Base-by-base conservation (phyloP, 2,113 vertebrate species). In the Echinops telfairi region DNA sequence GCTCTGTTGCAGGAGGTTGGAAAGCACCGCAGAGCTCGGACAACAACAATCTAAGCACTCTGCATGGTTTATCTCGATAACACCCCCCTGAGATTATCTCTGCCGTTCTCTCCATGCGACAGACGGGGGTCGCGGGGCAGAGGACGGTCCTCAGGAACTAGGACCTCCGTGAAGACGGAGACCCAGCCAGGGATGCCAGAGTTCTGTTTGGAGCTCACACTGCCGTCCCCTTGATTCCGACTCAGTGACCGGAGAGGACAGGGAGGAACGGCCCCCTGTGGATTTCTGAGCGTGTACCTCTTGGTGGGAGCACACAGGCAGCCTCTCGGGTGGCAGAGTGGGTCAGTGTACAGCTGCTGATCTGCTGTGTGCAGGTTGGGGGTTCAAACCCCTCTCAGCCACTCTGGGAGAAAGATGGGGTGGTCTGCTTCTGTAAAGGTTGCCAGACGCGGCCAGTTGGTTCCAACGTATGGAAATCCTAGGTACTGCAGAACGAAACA, bases 31-130 rank as follows among this genome's bases (percentile, higher is more conserved):
- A 6, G 47, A 14, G 47, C 47, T 7, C 47, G 5, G 47, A 14
- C 12, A 10, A 53, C 47, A 53, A 53, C 47, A 10, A 53, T 53
- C 47, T 38, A 57, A 90, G 88, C 22, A 76, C 38, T 58, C 79
- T 15, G 43, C 76, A 83, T 47, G 93, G 83, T 19, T 81, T 89
- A 90, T 78, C 57, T 88, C 78, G 40, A 58, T 2, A 82, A 10
- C 31, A 76, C 0, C 27, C 36, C 80, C 38, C 10, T 3, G 25
- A 73, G 79, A 64, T 0, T 82, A 33, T 66, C 38, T 31, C 4
- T 19, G n/a, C 60, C 27, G 17, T 79, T 27, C 53, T 20, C 57
- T 75, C 58, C 64, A 70, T 38, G 47, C 47, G 12, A 53, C 9
- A 53, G 12, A 53, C 47, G n/a, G 81, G 83, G 75, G 77, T 77